Percentiles rank a stretch among this genome's conserved stretches.
phyloP scores from a whole-genome alignment of 2,888 invertebrate genomes.

The Eupithecia pulchellata region DNA sequence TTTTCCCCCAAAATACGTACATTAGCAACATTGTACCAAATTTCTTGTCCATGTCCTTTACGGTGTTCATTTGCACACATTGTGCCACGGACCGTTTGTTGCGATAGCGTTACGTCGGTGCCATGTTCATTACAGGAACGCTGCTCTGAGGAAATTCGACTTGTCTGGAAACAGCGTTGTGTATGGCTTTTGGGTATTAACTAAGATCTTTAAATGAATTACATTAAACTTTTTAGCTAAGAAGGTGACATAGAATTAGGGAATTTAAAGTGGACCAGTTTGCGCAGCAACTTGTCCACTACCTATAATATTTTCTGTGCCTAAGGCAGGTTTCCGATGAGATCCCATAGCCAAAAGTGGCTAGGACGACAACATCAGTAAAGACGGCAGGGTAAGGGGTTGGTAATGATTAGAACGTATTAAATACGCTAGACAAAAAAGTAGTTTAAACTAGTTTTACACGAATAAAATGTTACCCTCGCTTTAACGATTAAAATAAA shows the following conservation, averaged over 20 bases:
- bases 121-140: conserved; percentile 28
- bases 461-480: too few relatives aligned
- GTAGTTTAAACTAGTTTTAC: too few relatives aligned
- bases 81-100: conserved; percentile 31
- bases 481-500: too few relatives aligned
- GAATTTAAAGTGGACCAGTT: too few relatives aligned
- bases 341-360: too few relatives aligned
- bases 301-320: too few relatives aligned
- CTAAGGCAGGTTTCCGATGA: too few relatives aligned
- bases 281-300: too few relatives aligned
- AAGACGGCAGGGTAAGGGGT: too few relatives aligned
- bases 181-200: neutral
- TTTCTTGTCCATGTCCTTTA: conserved; percentile 35
- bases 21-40: conserved; percentile 27
- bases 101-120: conserved; percentile 24
- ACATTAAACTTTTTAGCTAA: neutral
- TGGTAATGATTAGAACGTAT: too few relatives aligned
- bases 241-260: neutral
- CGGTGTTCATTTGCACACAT: conserved; percentile 31
- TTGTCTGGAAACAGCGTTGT: conserved; percentile 18
- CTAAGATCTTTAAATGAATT: neutral
- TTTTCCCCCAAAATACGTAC: conserved; percentile 12
- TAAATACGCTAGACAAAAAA: too few relatives aligned
- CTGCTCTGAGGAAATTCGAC: conserved; percentile 11
- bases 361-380: too few relatives aligned